Conservation (phyloP, 2,888 invertebrate genomes). For the Athalia rosae region DNA sequence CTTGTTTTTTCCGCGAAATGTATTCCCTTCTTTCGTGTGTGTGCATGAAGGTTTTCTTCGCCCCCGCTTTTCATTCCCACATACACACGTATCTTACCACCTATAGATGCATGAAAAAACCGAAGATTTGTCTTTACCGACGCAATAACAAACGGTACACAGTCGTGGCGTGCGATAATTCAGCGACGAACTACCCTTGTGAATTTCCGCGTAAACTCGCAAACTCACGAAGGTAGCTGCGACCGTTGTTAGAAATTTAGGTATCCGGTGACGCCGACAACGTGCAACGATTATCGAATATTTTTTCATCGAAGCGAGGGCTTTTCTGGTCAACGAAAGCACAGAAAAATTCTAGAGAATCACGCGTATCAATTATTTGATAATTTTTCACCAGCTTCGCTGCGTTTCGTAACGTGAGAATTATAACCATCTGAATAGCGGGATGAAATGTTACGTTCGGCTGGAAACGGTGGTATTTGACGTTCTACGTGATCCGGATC, state of each 20-base stretch:
- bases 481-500: too few species aligned
- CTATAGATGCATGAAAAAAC: neutral
- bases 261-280: conserved; percentile 10
- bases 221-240: neutral
- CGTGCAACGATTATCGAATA: conserved; percentile 23
- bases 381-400: too few species aligned
- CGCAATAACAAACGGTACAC: conserved; percentile 5
- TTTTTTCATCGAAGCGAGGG: neutral
- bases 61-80: neutral
- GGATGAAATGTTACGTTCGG: neutral
- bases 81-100: too few species aligned
- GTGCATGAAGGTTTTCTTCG: neutral
- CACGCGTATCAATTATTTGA: too few species aligned
- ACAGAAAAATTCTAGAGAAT: too few species aligned
- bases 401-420: too few species aligned
- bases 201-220: neutral
- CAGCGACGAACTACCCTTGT: neutral
- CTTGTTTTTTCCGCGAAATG: neutral
- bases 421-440: neutral
- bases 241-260: neutral
- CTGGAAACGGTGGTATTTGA: too few species aligned
- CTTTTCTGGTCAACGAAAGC: conserved; percentile 14
- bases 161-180: too few species aligned
- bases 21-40: too few species aligned
- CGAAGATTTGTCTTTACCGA: neutral